These are phyloP conservation scores for Pseudolaguvia tuberculata DNA, from an alignment of 2,113 vertebrate genomes.

Conservation along the genomic window DNA sequence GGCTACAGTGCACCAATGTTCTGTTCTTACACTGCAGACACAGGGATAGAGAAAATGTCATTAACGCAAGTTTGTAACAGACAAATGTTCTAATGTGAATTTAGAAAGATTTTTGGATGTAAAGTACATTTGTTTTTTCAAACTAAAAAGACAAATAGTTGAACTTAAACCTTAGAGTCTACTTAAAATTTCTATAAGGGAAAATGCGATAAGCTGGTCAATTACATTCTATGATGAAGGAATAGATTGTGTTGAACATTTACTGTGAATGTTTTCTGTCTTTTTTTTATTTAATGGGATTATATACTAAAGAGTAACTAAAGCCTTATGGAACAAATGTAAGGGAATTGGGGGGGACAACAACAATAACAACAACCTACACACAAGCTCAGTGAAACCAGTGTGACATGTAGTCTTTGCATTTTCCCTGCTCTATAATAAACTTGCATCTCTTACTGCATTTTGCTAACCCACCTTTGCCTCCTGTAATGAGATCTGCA, in stretches of 20 bases:
- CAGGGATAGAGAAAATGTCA: conserved; percentile 13
- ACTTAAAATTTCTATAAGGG: conserved; percentile 12
- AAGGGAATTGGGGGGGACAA: conserved; percentile 38
- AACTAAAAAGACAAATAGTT: neutral
- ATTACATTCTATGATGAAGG: conserved; percentile 11
- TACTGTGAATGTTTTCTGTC: conserved; percentile 19
- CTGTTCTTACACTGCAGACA: neutral
- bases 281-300: conserved; percentile 34
- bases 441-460: conserved; percentile 72
- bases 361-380: too few relatives aligned
- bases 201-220: conserved; percentile 28
- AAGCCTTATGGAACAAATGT: conserved; percentile 25
- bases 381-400: conserved; percentile 59
- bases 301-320: conserved; percentile 7
- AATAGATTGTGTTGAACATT: conserved; percentile 1
- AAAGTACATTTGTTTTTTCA: conserved; percentile 12
- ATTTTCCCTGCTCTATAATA: conserved; percentile 59
- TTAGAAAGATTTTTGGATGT: conserved; percentile 6
- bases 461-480: conserved; percentile 67
- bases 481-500: conserved; percentile 66
- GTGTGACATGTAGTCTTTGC: conserved; percentile 76
- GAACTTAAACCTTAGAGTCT: conserved; percentile 23
- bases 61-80: neutral
- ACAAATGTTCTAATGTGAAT: neutral
- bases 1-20: neutral